A percentile compares a stretch with the other conserved stretches of the same genome.
Conservation (phyloP, 2,888 invertebrate species). For the Cynaeus angustus region DNA sequence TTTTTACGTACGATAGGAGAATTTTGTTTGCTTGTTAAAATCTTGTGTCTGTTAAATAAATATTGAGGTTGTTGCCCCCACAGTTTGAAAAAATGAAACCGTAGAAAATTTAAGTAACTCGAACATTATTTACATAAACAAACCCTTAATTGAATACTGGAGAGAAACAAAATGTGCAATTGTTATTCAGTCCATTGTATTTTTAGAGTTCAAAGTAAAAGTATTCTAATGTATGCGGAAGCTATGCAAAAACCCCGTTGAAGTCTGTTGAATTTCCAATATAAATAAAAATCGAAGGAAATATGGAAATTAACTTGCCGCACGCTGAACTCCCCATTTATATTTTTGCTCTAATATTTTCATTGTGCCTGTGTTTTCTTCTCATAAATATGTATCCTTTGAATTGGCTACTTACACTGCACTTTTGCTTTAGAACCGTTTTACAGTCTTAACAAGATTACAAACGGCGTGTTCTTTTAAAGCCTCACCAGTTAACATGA, state of each 20-base stretch:
- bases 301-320: constrained; percentile 61
- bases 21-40: constrained; percentile 8
- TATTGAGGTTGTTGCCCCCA: too few relatives aligned
- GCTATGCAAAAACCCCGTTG: constrained; percentile 59
- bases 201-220: constrained; percentile 61
- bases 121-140: constrained; percentile 64
- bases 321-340: constrained; percentile 53
- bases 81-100: too few relatives aligned
- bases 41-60: too few relatives aligned
- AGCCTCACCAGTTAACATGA: constrained; percentile 51
- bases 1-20: background rate
- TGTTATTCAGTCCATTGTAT: constrained; percentile 65
- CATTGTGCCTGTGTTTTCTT: constrained; percentile 58
- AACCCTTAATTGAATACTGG: constrained; percentile 65
- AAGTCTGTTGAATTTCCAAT: constrained; percentile 57
- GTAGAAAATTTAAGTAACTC: constrained; percentile 45
- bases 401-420: constrained; percentile 60
- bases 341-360: constrained; percentile 61
- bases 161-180: constrained; percentile 65
- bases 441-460: constrained; percentile 60
- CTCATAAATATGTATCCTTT: constrained; percentile 62
- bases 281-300: constrained; percentile 63
- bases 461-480: constrained; percentile 55
- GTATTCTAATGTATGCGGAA: constrained; percentile 63
- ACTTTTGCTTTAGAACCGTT: constrained; percentile 57